Evolutionary conservation across 37 sponge, comb jelly and placozoan species (phyloP).

Genomic region (Corticium candelabrum): DNA sequence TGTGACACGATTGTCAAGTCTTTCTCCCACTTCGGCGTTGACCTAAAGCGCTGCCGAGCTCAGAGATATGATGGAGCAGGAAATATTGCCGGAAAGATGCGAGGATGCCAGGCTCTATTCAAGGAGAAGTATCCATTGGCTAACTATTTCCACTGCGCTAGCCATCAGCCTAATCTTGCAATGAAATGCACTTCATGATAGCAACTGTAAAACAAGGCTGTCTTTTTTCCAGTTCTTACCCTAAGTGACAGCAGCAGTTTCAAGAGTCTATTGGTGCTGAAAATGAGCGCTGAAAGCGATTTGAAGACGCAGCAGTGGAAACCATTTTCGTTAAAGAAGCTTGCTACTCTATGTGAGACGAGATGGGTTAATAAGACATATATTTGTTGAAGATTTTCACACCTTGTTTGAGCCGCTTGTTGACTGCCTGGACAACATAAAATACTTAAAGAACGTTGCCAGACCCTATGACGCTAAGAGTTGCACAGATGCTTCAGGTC

Average conservation of each 20-base stretch:
- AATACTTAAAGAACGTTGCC: too few species aligned
- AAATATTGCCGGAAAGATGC: conserved; percentile 16
- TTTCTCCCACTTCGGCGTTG: background rate
- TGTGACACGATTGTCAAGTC: background rate
- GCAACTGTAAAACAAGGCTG: conserved; percentile 11
- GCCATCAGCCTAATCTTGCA: conserved; percentile 26
- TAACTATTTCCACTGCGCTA: conserved; percentile 27
- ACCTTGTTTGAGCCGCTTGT: too few species aligned
- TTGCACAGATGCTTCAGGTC: too few species aligned
- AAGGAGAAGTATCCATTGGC: conserved; percentile 1
- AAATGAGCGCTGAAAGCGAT: background rate
- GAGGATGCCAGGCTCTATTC: conserved; percentile 7
- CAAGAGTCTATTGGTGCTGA: background rate
- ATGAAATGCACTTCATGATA: conserved; percentile 27
- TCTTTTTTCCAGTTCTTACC: conserved; percentile 10
- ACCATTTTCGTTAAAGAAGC: too few species aligned
- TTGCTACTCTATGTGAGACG: too few species aligned
- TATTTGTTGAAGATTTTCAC: too few species aligned
- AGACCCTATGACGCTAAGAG: too few species aligned
- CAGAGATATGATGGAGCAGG: conserved; percentile 34
- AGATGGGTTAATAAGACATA: too few species aligned
- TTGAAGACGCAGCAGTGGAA: too few species aligned
- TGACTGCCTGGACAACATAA: too few species aligned
- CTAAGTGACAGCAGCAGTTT: background rate
- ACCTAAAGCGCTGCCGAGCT: background rate